Base-by-base conservation (phyloP, 2,797 vertebrate species). In the Lepidocolaptes lacrymiger region DNA sequence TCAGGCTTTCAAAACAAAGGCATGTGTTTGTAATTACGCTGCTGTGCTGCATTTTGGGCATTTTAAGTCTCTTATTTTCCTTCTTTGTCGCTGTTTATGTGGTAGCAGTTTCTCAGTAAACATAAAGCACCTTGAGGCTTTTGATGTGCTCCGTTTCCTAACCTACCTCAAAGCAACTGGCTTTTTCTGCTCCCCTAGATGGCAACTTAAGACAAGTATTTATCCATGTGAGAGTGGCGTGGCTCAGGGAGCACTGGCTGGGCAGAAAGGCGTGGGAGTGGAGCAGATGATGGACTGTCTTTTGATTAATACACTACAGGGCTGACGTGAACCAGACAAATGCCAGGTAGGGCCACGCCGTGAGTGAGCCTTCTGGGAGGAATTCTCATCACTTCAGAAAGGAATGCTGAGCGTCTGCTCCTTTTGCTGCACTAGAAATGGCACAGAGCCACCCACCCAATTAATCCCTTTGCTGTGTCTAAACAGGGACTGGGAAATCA, bases 141-240 rank as follows among this genome's bases (percentile, higher is more conserved):
- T 87, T 3, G 5, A 69, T 17, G 44, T 20, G 19, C 66, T 92
- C 43, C 0, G 11, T 48, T 94, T 58, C 18, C 9, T 62, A 82
- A 49, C 82, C 79, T 71, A 28, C 82, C 89, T 90, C 66, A 17
- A 39, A 81, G 89, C 54, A 93, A 85, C 59, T 44, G 91, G 51
- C 93, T 88, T 58, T n/a, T 89, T 46, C 93, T 28, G 84, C 84
- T 97, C 92, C 96, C 95, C 92, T 95, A 71, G 91, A 79, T 93
- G 95, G 93, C 95, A 97, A 94, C 88, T 96, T 37, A 52, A 84
- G 95, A 88, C 92, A 94, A 92, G 92, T 7, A 13, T 81, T 96
- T 23, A 10, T 91, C 49, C 93, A 59, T 74, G 56, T 0, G 36
- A 84, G 85, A 91, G 85, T 3, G 3, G 64, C 9, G 1, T 61